Base-by-base conservation (phyloP, 2,888 invertebrate genomes). In the Minunthozetes semirufus region DNA sequence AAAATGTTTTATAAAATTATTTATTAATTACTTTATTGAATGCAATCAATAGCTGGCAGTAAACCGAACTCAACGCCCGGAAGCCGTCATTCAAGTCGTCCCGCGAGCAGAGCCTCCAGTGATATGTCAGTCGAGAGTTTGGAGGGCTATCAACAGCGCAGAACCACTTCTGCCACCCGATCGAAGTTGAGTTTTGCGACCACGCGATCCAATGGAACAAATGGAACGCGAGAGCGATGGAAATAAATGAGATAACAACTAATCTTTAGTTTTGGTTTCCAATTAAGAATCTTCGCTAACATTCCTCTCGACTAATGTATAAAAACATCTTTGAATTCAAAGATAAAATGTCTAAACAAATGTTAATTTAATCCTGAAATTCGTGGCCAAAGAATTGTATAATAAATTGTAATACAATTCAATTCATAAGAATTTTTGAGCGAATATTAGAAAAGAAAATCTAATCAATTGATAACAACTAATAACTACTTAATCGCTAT, bases 61-160 rank as follows among this genome's bases (percentile, higher is more conserved):
- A 79, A 80, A 56, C 77, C 79, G 38, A 80, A 80, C 79, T 87
- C 94, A 79, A 87, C 94, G 79, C 88, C 91, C 77, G 75, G 78
- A 4, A 93, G 80, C 53, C 76, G 80, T 29, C 76, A 81, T 79
- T 56, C 93, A 77, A 84, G 84, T 78, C 93, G 94, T 83, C 94
- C 95, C 78, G 92, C 94, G 27, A 94, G 94, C 79, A 88, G 94
- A 80, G 93, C 94, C 82, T 94, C 94, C 79, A 95, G 95, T 66
- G 94, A 92, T 81, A 87, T 93, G 72, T 76, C 76, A n/a, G 63
- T 50, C 9, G 76, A 75, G 15, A 76, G 76, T 75, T 29, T 76
- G n/a, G 76, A 76, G 15, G 74, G 71, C n/a, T 76, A 76, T 27
- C 66, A 76, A 42, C 70, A 66, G n/a, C 42, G 68, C 68, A 19